Evolutionary conservation across 2,888 invertebrate species (phyloP).

Genomic region (Phengaris alcon): DNA sequence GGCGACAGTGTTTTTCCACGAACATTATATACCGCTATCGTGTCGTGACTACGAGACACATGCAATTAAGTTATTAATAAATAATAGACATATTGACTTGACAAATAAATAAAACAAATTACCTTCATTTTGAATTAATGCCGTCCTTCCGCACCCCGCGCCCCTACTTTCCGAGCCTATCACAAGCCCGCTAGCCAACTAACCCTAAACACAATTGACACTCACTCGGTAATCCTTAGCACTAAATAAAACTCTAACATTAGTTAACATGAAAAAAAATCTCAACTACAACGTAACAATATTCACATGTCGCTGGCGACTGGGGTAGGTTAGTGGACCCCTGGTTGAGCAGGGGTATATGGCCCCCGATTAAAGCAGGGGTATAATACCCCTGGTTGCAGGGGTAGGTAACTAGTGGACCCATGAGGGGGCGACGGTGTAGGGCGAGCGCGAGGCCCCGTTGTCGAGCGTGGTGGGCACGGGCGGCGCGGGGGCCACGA

Average conservation of each 20-base stretch:
- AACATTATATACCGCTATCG: background rate
- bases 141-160: conserved; percentile 44
- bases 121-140: conserved; percentile 47
- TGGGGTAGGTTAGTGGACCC: background rate
- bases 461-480: conserved; percentile 70
- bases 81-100: background rate
- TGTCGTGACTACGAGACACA: background rate
- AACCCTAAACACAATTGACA: conserved; percentile 65
- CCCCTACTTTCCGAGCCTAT: conserved; percentile 13
- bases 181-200: conserved; percentile 42
- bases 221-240: conserved; percentile 67
- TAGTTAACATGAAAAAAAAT: conserved; percentile 72
- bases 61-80: background rate
- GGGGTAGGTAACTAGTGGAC: conserved; percentile 69
- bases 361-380: background rate
- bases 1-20: no score
- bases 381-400: background rate
- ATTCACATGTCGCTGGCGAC: background rate
- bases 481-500: conserved; percentile 69
- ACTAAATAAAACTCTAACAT: conserved; percentile 75
- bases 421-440: conserved; percentile 80
- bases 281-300: conserved; percentile 57
- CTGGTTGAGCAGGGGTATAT: background rate
- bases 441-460: conserved; percentile 61
- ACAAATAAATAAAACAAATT: conserved; percentile 33